Conservation (phyloP, 1,140 invertebrate genomes). For the Platorchestia sp. region DNA sequence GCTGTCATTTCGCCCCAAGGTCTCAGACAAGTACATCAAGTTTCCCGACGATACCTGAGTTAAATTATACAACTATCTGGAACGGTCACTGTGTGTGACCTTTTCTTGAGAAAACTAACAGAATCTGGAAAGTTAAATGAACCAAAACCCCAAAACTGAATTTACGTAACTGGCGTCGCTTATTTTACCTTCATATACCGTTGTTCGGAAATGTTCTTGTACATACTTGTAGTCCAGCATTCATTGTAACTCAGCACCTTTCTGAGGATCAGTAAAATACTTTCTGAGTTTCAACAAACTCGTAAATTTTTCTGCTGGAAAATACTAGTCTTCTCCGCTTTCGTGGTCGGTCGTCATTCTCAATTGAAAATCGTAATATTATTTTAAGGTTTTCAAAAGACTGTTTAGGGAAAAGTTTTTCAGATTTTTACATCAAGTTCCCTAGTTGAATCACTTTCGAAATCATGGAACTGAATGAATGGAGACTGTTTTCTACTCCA, state of each 20-base stretch:
- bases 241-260: background rate
- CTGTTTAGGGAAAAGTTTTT: background rate
- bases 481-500: background rate
- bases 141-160: too few relatives aligned
- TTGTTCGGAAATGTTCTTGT: background rate
- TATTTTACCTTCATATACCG: background rate
- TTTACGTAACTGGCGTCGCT: too few relatives aligned
- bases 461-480: background rate
- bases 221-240: background rate
- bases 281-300: background rate
- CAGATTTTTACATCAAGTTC: background rate
- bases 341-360: background rate
- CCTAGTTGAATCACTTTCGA: background rate
- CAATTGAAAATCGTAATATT: background rate
- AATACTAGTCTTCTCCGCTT: background rate
- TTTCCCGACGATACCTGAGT: background rate
- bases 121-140: too few relatives aligned
- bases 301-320: background rate
- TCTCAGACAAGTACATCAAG: background rate
- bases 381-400: background rate
- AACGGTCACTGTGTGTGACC: too few relatives aligned
- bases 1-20: background rate
- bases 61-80: too few relatives aligned
- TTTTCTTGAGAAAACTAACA: background rate
- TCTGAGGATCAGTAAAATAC: background rate